These are phyloP conservation scores for Illadopsis cleaveri DNA, from an alignment of 2,113 vertebrate genomes.

Conservation along the genomic window DNA sequence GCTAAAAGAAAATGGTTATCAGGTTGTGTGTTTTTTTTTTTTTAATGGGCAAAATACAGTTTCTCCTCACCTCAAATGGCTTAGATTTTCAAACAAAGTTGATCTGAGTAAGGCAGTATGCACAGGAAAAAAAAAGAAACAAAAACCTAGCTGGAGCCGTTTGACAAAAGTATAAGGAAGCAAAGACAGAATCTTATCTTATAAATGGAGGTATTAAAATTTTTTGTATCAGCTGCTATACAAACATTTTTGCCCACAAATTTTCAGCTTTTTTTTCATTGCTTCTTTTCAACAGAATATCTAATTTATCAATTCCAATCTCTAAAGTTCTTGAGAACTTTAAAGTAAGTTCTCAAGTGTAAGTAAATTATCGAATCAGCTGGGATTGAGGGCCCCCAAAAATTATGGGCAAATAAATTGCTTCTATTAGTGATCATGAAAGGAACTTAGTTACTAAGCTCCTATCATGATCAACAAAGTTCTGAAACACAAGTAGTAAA, in stretches of 20 bases:
- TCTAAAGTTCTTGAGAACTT: background rate
- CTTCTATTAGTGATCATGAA: background rate
- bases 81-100: conserved; percentile 18
- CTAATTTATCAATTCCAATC: background rate
- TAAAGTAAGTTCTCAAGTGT: background rate
- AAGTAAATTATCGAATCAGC: background rate
- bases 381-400: background rate
- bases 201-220: background rate
- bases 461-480: background rate
- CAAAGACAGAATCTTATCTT: background rate
- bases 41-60: background rate
- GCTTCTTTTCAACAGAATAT: background rate
- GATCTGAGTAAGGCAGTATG: background rate
- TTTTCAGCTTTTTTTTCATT: background rate
- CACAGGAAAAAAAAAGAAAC: background rate
- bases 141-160: background rate
- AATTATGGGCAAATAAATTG: background rate
- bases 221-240: background rate
- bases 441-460: background rate
- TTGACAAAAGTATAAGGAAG: background rate
- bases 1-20: background rate
- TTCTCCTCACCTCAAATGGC: background rate
- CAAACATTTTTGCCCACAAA: background rate
- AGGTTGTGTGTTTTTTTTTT: background rate
- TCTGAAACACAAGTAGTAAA: background rate